Conservation (phyloP, 2,113 vertebrate genomes). For the Macroglossus sobrinus region DNA sequence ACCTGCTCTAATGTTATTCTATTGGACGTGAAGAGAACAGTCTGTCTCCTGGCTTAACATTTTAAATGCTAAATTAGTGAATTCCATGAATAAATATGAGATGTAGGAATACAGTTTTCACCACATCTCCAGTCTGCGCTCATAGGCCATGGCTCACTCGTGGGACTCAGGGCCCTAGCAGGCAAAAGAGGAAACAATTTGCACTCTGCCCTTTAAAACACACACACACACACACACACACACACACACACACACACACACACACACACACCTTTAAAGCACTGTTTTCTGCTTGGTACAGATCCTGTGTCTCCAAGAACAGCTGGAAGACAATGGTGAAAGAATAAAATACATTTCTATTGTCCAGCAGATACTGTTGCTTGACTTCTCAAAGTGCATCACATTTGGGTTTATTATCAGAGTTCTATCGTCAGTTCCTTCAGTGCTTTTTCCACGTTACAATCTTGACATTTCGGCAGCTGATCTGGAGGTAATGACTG, state of each 20-base stretch:
- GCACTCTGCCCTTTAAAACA: background rate
- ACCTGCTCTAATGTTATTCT: background rate
- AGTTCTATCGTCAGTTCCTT: background rate
- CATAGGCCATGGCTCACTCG: background rate
- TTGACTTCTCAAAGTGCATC: background rate
- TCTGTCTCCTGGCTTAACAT: background rate
- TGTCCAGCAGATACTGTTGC: background rate
- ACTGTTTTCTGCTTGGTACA: background rate
- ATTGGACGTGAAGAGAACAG: background rate
- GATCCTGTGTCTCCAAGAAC: background rate
- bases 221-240: too few relatives aligned
- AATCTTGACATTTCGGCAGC: background rate
- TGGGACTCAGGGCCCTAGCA: background rate
- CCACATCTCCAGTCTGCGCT: background rate
- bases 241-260: too few relatives aligned
- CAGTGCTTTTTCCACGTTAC: background rate
- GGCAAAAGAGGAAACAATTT: background rate
- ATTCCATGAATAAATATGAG: background rate
- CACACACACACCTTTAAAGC: background rate
- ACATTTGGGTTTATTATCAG: background rate
- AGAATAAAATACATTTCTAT: background rate
- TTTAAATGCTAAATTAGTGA: background rate
- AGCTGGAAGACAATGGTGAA: background rate
- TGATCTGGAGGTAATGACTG: background rate
- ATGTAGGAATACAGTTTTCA: background rate